Conservation (phyloP, 2,888 invertebrate species). For the Hydropsyche betteni region DNA sequence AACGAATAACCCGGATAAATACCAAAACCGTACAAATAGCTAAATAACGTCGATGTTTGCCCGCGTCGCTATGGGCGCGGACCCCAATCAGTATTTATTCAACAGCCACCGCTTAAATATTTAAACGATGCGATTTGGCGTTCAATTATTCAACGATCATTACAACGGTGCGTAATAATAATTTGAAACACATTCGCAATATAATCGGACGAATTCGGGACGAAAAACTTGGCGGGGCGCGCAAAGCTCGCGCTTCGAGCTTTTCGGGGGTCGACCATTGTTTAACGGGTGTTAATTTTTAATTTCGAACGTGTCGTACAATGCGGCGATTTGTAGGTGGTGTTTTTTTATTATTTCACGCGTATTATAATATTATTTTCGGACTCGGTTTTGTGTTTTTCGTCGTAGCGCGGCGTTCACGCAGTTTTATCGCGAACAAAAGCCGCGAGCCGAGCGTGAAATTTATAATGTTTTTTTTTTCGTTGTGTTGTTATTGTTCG, state of each 20-base stretch:
- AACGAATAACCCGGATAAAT: neutral
- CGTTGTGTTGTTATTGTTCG: neutral
- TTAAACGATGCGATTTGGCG: constrained; percentile 27
- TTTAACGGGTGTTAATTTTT: constrained; percentile 49
- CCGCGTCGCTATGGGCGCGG: neutral
- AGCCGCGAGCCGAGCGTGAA: constrained; percentile 34
- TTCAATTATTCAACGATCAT: constrained; percentile 29
- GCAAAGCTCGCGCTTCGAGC: constrained; percentile 5
- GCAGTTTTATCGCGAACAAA: constrained; percentile 33
- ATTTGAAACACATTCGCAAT: neutral
- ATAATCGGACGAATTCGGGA: constrained; percentile 2
- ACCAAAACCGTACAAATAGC: neutral
- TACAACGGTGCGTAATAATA: constrained; percentile 5
- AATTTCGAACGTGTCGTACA: constrained; percentile 41
- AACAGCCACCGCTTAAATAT: neutral
- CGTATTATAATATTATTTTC: neutral
- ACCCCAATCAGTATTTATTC: constrained; percentile 15
- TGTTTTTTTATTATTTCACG: neutral
- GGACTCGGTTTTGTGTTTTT: neutral
- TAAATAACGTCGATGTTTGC: constrained; percentile 16
- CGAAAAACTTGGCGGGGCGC: neutral
- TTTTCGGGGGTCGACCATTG: constrained; percentile 39
- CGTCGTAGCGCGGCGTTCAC: constrained; percentile 14
- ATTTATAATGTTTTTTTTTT: constrained; percentile 25
- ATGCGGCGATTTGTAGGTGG: constrained; percentile 29